Conservation (phyloP, 1,140 invertebrate genomes). For the Araneus ventricosus region DNA sequence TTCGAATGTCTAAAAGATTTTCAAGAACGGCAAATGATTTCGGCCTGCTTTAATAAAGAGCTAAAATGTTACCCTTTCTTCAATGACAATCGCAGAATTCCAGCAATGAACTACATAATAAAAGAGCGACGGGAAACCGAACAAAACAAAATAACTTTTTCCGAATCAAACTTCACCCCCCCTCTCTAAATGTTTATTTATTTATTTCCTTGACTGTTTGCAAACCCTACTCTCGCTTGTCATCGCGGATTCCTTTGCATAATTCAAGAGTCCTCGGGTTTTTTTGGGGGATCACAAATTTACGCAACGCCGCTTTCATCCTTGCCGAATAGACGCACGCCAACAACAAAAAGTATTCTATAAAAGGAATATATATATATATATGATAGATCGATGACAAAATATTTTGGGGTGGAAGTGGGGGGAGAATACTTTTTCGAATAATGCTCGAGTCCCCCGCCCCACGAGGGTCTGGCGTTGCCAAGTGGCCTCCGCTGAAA, state of each 20-base stretch:
- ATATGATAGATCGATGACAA: slow-evolving; percentile 37
- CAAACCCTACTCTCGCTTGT: slow-evolving; percentile 9
- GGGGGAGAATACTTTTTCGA: slow-evolving; percentile 17
- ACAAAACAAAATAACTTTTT: not conserved
- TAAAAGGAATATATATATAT: slow-evolving; percentile 17
- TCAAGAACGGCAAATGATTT: too few relatives aligned
- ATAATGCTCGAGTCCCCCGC: not conserved
- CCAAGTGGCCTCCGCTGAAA: slow-evolving; percentile 21
- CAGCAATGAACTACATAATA: not conserved
- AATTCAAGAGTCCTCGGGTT: not conserved
- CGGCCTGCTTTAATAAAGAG: too few relatives aligned
- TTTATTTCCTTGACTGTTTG: not conserved
- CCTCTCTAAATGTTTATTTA: not conserved
- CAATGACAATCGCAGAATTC: not conserved
- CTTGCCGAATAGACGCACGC: not conserved
- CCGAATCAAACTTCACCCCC: not conserved
- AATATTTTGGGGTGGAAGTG: slow-evolving; percentile 35
- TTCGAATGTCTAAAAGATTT: too few relatives aligned
- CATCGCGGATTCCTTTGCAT: not conserved
- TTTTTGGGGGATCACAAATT: slow-evolving; percentile 25
- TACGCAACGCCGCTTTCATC: not conserved
- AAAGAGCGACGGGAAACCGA: not conserved
- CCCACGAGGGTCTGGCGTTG: not conserved
- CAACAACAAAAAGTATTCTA: slow-evolving; percentile 8
- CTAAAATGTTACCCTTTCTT: too few relatives aligned